These are phyloP conservation scores for Elymnias hypermnestra DNA, from an alignment of 1,140 invertebrate genomes.

Conservation along the genomic window DNA sequence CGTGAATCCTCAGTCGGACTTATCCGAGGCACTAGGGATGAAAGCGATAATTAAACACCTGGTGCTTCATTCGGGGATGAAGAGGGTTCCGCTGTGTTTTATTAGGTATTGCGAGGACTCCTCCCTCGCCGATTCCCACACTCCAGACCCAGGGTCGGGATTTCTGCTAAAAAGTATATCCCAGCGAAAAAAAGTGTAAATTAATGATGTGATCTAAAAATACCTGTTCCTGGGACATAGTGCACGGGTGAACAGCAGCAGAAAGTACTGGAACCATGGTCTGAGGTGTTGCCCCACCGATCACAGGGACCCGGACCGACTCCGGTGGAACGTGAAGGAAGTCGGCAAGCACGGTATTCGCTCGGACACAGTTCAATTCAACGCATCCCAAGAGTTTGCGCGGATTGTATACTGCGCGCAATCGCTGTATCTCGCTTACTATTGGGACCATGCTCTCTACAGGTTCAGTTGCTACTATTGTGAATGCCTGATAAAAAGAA, in stretches of 20 bases:
- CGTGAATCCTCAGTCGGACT: too few relatives aligned
- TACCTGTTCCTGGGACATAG: slow-evolving; percentile 60
- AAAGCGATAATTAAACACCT: too few relatives aligned
- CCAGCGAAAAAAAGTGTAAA: too few relatives aligned
- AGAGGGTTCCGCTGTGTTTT: too few relatives aligned
- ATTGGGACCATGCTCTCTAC: slow-evolving; percentile 78
- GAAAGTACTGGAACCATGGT: slow-evolving; percentile 91
- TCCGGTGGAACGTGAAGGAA: slow-evolving; percentile 78
- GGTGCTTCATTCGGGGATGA: too few relatives aligned
- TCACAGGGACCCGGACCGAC: slow-evolving; percentile 84
- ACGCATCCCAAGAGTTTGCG: slow-evolving; percentile 87
- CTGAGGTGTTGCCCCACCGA: slow-evolving; percentile 87
- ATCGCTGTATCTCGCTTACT: slow-evolving; percentile 76
- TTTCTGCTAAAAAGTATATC: too few relatives aligned
- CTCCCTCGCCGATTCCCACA: too few relatives aligned
- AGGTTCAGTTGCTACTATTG: slow-evolving; percentile 77
- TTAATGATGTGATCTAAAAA: too few relatives aligned
- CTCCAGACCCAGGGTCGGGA: too few relatives aligned
- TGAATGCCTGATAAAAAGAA: slow-evolving; percentile 69
- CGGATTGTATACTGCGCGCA: slow-evolving; percentile 80
- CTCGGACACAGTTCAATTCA: slow-evolving; percentile 84
- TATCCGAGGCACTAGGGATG: too few relatives aligned
- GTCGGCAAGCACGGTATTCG: slow-evolving; percentile 83
- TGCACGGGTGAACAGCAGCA: slow-evolving; percentile 76
- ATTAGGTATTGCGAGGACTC: too few relatives aligned